phyloP scores from a whole-genome alignment of 2,797 vertebrate species.

The Lagorchestes hirsutus region DNA sequence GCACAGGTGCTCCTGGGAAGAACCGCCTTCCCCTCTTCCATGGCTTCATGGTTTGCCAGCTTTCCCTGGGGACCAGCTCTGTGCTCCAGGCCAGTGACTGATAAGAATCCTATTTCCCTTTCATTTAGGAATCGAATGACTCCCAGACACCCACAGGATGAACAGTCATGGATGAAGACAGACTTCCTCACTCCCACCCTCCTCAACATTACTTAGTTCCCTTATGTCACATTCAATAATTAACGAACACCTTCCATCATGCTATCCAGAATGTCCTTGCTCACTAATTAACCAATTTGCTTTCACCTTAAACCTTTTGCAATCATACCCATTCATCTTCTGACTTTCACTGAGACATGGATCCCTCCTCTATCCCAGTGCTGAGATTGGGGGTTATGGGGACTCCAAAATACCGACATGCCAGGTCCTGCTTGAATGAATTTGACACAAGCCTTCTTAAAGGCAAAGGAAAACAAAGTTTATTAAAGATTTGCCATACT shows the following conservation, averaged over 20 bases:
- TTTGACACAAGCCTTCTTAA: background rate
- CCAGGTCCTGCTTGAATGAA: background rate
- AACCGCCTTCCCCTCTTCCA: too few relatives aligned
- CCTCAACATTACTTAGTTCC: background rate
- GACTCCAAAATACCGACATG: background rate
- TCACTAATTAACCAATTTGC: background rate
- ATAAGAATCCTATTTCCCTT: background rate
- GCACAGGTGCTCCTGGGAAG: background rate
- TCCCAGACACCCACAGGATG: background rate
- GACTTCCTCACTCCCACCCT: background rate
- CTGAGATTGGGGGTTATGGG: too few relatives aligned
- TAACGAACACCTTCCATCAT: background rate
- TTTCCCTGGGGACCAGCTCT: background rate
- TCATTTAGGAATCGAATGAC: background rate
- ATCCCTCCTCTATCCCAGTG: background rate
- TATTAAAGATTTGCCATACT: too few relatives aligned
- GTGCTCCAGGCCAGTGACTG: background rate
- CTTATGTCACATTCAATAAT: background rate
- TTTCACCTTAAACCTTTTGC: background rate
- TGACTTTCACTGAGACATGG: background rate
- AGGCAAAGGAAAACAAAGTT: too few relatives aligned
- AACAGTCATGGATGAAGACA: too few relatives aligned
- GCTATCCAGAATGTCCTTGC: background rate
- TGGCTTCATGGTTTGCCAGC: background rate
- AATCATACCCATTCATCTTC: background rate